Conservation (phyloP, 2,888 invertebrate species). For the Caenorhabditis imperialis region DNA sequence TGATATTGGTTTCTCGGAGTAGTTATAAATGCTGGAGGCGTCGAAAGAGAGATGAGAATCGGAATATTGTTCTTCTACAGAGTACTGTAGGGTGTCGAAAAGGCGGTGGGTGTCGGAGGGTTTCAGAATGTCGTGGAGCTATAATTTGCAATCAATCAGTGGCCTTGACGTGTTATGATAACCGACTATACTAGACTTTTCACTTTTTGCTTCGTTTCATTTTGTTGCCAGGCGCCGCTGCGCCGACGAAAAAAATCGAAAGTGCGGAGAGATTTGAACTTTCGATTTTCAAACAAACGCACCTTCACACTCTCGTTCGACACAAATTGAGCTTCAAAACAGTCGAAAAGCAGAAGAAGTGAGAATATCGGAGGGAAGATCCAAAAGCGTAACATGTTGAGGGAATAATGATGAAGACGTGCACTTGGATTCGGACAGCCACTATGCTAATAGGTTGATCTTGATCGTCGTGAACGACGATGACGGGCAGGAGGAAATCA, state of each 20-base stretch:
- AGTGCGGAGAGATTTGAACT: too few relatives aligned
- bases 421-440: neutral
- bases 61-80: conserved; percentile 51
- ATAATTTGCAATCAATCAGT: conserved; percentile 21
- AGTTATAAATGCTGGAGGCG: conserved; percentile 52
- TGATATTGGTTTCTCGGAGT: conserved; percentile 56
- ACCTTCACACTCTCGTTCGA: conserved; percentile 46
- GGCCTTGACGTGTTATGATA: neutral
- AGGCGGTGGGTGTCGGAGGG: conserved; percentile 59
- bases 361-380: neutral
- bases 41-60: conserved; percentile 50
- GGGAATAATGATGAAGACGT: too few relatives aligned
- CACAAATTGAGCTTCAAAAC: conserved; percentile 23
- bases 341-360: neutral
- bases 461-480: too few relatives aligned
- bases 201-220: too few relatives aligned
- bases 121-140: conserved; percentile 58
- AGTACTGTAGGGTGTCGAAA: conserved; percentile 56
- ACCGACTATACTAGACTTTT: too few relatives aligned
- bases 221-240: too few relatives aligned
- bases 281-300: neutral
- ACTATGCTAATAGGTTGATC: conserved; percentile 42
- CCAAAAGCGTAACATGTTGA: conserved; percentile 16
- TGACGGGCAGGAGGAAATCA: too few relatives aligned
- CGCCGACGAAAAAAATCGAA: too few relatives aligned